Evolutionary conservation across 2,888 invertebrate genomes (phyloP).

Genomic region (Rhaphigaster nebulosa): DNA sequence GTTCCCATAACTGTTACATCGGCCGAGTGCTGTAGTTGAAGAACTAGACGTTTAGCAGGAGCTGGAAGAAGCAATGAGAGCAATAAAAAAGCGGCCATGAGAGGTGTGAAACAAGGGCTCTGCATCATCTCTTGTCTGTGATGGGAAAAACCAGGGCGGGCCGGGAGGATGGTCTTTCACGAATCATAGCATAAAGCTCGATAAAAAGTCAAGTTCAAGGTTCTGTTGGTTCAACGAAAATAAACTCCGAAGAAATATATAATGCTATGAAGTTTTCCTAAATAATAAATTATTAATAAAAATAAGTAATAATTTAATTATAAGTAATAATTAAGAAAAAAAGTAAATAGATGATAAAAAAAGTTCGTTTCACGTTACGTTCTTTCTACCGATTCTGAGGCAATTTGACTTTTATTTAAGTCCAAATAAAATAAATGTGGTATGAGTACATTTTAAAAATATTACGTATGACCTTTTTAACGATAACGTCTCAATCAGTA

Average conservation of each 20-base stretch:
- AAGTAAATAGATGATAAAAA: too few species aligned
- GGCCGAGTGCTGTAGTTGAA: not conserved
- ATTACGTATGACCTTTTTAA: too few species aligned
- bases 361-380: too few species aligned
- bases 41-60: not conserved
- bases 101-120: conserved; percentile 24
- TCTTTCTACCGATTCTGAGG: too few species aligned
- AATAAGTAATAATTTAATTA: too few species aligned
- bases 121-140: not conserved
- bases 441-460: too few species aligned
- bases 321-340: too few species aligned
- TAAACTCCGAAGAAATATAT: not conserved
- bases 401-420: too few species aligned
- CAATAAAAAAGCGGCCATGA: not conserved
- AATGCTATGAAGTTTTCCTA: not conserved
- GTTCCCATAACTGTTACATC: conserved; percentile 24
- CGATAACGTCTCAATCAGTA: too few species aligned
- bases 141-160: not conserved
- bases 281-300: not conserved
- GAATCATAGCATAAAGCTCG: not conserved
- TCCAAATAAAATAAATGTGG: too few species aligned
- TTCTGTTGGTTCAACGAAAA: not conserved
- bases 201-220: conserved; percentile 6
- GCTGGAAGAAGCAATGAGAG: conserved; percentile 12
- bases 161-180: not conserved